phyloP scores from a whole-genome alignment of 2,797 vertebrate genomes.

The Eulemur rubriventer region DNA sequence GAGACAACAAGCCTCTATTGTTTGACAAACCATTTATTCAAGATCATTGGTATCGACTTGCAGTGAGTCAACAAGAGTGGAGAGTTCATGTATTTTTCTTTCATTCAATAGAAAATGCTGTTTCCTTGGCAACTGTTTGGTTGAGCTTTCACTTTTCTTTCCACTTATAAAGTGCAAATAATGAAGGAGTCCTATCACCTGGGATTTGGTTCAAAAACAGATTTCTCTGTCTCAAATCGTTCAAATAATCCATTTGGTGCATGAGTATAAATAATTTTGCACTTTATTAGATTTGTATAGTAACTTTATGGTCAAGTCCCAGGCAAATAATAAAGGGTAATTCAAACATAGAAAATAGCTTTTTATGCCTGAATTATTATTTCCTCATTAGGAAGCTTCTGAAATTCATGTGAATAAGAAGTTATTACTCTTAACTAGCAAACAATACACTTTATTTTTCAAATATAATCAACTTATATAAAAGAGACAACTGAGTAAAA shows the following conservation, averaged over 20 bases:
- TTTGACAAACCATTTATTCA: slow-evolving; percentile 19
- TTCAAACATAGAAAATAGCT: slow-evolving; percentile 59
- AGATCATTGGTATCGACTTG: background rate
- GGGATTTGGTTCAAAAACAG: slow-evolving; percentile 20
- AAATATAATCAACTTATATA: background rate
- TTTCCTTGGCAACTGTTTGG: slow-evolving; percentile 46
- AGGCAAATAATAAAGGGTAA: slow-evolving; percentile 58
- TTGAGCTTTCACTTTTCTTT: slow-evolving; percentile 52
- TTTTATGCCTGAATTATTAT: slow-evolving; percentile 15
- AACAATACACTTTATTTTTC: background rate
- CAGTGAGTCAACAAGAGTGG: background rate
- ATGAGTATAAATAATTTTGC: slow-evolving; percentile 37
- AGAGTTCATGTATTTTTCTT: background rate
- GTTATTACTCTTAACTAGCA: slow-evolving; percentile 20
- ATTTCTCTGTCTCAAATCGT: slow-evolving; percentile 34
- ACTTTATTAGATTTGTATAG: slow-evolving; percentile 70
- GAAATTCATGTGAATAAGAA: background rate
- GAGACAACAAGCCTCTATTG: background rate
- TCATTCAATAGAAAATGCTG: background rate
- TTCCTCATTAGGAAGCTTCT: background rate
- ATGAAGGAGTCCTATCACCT: background rate
- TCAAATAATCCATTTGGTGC: slow-evolving; percentile 44
- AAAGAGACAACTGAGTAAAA: slow-evolving; percentile 28
- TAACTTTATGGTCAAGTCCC: slow-evolving; percentile 60
- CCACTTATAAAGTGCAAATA: slow-evolving; percentile 38